Evolutionary conservation across 2,113 vertebrate species (phyloP), one percentile per base, ranked within the genome.

Genomic region (Dicrurus megarhynchus): DNA sequence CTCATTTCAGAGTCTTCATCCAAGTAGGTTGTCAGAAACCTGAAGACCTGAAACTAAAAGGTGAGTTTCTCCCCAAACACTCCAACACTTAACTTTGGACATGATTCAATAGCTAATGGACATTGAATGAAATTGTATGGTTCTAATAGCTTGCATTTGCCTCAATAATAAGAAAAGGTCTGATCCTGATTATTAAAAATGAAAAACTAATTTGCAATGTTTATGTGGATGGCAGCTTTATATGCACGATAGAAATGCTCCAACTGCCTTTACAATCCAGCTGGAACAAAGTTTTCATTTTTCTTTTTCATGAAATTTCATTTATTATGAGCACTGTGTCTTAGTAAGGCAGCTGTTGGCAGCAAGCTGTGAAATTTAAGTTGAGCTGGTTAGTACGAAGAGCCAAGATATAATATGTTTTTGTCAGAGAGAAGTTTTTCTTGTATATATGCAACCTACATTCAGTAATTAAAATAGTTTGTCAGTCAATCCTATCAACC

Each of bases 321-420:
- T 95, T 97, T 97, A 97, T 96, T 96, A 83, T 57, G 76, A 98
- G 91, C 70, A 89, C 87, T 96, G 41, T 85, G 83, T 94, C 96
- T 84, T 39, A 77, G 95, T 85, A 80, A 97, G 96, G 97, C 95
- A 97, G 97, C 90, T 98, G 95, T 89, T 98, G 98, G 97, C 97
- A 98, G 94, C 76, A 89, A 92, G 75, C 57, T 87, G 94, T 35
- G 97, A 97, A 97, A 97, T 97, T 97, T 47, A 97, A 98, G 93
- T 89, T 95, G 96, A 87, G 81, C 28, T 97, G 75, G 93, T 95
- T 94, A 90, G 86, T 74, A 94, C 55, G 70, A 67, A 21, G 85
- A 94, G 94, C 96, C 93, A 83, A 96, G 76, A 93, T 85, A 97
- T 94, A 97, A 96, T 94, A 94, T 42, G 30, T 88, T 97, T 96